These are phyloP conservation scores for Aphidius colemani DNA, from an alignment of 2,888 invertebrate species.

Conservation along the genomic window DNA sequence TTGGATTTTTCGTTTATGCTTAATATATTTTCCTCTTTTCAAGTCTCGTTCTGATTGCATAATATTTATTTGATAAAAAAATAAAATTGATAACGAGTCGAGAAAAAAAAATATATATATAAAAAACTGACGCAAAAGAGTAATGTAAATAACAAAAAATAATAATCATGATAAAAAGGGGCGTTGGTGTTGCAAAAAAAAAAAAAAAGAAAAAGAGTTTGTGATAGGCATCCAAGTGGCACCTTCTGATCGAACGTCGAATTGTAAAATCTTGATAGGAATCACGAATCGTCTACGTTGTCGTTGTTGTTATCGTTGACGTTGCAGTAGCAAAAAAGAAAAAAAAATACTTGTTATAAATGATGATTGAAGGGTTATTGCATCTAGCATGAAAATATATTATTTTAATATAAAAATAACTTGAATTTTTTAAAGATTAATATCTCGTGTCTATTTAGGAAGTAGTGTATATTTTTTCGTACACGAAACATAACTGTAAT, in stretches of 20 bases:
- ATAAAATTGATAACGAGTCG: too few species aligned
- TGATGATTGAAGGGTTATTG: background rate
- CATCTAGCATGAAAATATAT: too few species aligned
- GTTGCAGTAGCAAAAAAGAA: background rate
- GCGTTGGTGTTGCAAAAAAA: background rate
- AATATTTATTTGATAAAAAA: too few species aligned
- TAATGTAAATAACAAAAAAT: background rate
- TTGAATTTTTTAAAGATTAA: background rate
- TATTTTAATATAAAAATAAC: conserved; percentile 1
- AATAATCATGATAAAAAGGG: background rate
- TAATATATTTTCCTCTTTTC: background rate
- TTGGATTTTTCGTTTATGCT: conserved; percentile 10
- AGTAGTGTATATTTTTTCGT: conserved; percentile 6
- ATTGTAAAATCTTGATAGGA: conserved; percentile 17
- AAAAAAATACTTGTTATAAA: conserved; percentile 8
- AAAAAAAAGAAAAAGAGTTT: background rate
- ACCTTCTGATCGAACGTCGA: conserved; percentile 15
- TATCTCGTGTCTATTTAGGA: background rate
- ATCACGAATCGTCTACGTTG: conserved; percentile 9
- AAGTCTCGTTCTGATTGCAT: background rate
- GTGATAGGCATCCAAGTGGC: conserved; percentile 17
- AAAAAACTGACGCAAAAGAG: background rate
- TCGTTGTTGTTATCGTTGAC: background rate
- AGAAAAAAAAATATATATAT: too few species aligned
- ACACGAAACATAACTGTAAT: background rate